These are phyloP conservation scores for Geodia barretti DNA, from an alignment of 37 sponge, comb jelly and placozoan genomes.

Conservation along the genomic window DNA sequence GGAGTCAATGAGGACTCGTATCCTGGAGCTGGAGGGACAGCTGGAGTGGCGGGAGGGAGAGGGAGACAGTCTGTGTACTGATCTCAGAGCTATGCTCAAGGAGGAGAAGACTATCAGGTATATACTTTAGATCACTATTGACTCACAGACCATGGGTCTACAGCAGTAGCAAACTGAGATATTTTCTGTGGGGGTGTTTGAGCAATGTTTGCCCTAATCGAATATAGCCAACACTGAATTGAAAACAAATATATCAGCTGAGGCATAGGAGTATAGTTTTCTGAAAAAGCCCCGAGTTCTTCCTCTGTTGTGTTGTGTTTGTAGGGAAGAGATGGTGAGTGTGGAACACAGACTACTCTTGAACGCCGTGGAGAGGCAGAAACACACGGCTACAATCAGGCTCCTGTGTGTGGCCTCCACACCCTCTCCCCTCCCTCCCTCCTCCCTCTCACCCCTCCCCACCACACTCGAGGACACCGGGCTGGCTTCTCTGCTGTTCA, in stretches of 20 bases:
- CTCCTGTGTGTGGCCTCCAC: slow-evolving; percentile 10
- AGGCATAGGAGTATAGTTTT: too few relatives aligned
- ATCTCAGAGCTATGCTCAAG: slow-evolving; percentile 39
- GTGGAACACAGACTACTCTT: slow-evolving; percentile 32
- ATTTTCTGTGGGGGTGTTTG: neutral
- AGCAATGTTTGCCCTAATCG: neutral
- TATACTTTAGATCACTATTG: neutral
- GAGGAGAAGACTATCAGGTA: slow-evolving; percentile 53
- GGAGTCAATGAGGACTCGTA: slow-evolving; percentile 7
- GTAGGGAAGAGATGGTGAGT: slow-evolving; percentile 43
- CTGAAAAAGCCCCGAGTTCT: too few relatives aligned
- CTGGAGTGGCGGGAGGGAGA: neutral
- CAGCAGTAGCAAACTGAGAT: neutral
- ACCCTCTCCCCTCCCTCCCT: neutral
- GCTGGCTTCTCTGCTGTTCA: neutral
- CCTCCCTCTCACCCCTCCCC: neutral
- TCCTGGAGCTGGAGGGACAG: neutral
- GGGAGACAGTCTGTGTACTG: neutral
- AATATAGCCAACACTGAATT: neutral
- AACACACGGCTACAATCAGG: slow-evolving; percentile 20
- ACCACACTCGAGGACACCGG: neutral
- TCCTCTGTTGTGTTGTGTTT: too few relatives aligned
- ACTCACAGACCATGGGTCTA: neutral
- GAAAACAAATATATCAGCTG: too few relatives aligned
- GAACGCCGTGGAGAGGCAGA: slow-evolving; percentile 54